These are phyloP conservation scores for Cinclus cinclus DNA, from an alignment of 2,113 vertebrate species.

Conservation along the genomic window DNA sequence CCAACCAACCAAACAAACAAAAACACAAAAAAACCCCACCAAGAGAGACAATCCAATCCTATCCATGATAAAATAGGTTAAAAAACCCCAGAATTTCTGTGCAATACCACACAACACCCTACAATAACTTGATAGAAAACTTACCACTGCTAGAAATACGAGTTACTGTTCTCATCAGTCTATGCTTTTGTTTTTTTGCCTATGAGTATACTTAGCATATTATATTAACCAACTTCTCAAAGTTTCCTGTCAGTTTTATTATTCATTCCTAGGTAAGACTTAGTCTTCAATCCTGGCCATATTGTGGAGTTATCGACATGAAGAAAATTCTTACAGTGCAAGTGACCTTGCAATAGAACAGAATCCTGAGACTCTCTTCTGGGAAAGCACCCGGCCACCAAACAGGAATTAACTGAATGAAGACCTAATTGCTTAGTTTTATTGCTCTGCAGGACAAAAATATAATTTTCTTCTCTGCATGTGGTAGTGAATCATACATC, in stretches of 20 bases:
- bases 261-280: background rate
- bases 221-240: background rate
- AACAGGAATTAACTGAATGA: background rate
- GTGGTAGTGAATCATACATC: slow-evolving; percentile 69
- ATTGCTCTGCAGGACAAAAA: slow-evolving; percentile 59
- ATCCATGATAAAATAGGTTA: background rate
- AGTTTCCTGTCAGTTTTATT: background rate
- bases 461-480: slow-evolving; percentile 58
- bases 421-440: slow-evolving; percentile 48
- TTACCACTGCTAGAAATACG: background rate
- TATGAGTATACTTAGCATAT: background rate
- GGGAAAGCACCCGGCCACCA: background rate
- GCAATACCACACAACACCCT: background rate
- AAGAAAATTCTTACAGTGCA: background rate
- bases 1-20: background rate
- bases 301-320: background rate
- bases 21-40: background rate
- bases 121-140: background rate
- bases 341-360: background rate
- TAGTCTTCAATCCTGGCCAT: background rate
- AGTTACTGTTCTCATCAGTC: background rate
- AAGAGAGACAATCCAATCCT: background rate
- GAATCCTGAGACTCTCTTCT: background rate
- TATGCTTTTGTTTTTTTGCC: background rate
- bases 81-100: background rate